Conservation (phyloP, 2,888 invertebrate genomes). For the Limenitis camilla region DNA sequence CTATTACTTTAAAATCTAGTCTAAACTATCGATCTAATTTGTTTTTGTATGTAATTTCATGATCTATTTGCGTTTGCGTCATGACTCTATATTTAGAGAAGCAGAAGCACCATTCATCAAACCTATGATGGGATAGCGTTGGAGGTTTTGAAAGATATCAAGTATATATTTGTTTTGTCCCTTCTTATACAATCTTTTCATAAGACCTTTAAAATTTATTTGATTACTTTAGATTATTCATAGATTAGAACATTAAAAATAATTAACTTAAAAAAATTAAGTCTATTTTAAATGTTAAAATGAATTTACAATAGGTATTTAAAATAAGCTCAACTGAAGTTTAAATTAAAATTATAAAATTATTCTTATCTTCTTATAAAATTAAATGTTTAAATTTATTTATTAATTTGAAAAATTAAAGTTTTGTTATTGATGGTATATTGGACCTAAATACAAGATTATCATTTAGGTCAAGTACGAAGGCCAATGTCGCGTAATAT, state of each 20-base stretch:
- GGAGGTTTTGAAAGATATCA: constrained; percentile 28
- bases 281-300: not conserved
- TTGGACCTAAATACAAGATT: constrained; percentile 13
- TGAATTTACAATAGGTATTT: not conserved
- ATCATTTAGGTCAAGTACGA: constrained; percentile 46
- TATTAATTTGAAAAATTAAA: not conserved
- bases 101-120: constrained; percentile 41
- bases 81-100: constrained; percentile 41
- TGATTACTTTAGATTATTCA: no score
- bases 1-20: constrained; percentile 7
- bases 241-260: no score
- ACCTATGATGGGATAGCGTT: constrained; percentile 29
- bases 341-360: not conserved
- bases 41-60: constrained; percentile 21
- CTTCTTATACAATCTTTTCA: not conserved
- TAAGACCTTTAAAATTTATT: no score
- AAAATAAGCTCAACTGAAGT: not conserved
- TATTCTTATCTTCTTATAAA: not conserved
- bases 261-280: no score
- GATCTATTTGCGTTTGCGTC: constrained; percentile 39
- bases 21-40: constrained; percentile 14
- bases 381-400: not conserved
- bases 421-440: not conserved
- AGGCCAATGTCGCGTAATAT: constrained; percentile 65
- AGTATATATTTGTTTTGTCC: not conserved